Evolutionary conservation across 2,113 vertebrate genomes (phyloP).

Genomic region (Leptobrachium leishanense): DNA sequence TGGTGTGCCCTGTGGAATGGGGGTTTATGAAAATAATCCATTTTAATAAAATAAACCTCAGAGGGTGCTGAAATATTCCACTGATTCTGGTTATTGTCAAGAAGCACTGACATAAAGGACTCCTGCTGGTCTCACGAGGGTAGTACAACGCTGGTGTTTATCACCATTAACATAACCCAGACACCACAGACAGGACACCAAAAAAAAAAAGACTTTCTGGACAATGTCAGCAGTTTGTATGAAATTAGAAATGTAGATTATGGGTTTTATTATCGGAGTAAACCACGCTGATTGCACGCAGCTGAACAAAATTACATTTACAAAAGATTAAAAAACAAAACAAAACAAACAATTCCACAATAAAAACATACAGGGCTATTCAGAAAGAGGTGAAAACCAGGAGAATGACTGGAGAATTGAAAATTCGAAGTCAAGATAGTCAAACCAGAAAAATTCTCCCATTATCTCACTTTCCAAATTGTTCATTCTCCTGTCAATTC

Average conservation of each 20-base stretch:
- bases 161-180: conserved; percentile 23
- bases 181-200: background rate
- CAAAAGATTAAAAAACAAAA: too few species aligned
- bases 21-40: conserved; percentile 13
- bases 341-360: too few species aligned
- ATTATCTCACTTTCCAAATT: too few species aligned
- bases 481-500: too few species aligned
- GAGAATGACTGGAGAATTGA: too few species aligned
- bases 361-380: too few species aligned
- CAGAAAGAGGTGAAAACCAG: too few species aligned
- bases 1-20: conserved; percentile 7
- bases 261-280: background rate
- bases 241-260: background rate
- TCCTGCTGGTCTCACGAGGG: conserved; percentile 16
- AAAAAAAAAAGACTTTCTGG: background rate
- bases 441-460: too few species aligned
- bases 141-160: conserved; percentile 9
- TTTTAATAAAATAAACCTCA: background rate
- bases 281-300: too few species aligned
- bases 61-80: conserved; percentile 8
- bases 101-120: conserved; percentile 22
- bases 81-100: conserved; percentile 15
- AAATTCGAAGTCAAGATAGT: too few species aligned
- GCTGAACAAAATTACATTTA: too few species aligned
- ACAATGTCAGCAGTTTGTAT: background rate